Evolutionary conservation across 1,140 invertebrate species (phyloP).

Genomic region (Drosophila nigrodunni): DNA sequence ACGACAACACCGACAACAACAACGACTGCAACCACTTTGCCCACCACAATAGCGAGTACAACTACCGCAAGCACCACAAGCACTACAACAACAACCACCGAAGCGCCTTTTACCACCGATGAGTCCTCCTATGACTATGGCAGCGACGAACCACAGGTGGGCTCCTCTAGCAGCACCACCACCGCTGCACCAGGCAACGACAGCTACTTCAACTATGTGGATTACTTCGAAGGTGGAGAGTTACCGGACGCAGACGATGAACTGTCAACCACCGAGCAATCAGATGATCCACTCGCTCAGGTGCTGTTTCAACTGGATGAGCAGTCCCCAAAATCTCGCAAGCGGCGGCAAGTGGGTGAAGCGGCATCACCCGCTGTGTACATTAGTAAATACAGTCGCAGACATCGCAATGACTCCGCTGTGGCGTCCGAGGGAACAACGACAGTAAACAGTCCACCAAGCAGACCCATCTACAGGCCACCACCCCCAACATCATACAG

Average conservation of each 20-base stretch:
- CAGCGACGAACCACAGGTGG: constrained; percentile 52
- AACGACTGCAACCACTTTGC: constrained; percentile 14
- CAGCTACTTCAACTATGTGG: constrained; percentile 69
- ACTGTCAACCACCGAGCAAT: constrained; percentile 41
- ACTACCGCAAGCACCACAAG: constrained; percentile 21
- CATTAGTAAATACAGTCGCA: constrained; percentile 58
- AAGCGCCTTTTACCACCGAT: constrained; percentile 31
- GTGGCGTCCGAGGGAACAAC: constrained; percentile 9
- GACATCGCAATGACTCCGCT: constrained; percentile 53
- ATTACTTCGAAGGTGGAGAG: constrained; percentile 65
- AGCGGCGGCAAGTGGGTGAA: constrained; percentile 33
- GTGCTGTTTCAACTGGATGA: constrained; percentile 58
- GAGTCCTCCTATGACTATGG: constrained; percentile 51
- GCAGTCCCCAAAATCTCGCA: constrained; percentile 6
- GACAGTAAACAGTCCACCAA: neutral
- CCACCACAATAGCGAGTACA: constrained; percentile 21
- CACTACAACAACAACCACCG: constrained; percentile 35
- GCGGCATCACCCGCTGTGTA: constrained; percentile 22
- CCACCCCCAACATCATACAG: constrained; percentile 1
- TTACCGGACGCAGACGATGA: constrained; percentile 32
- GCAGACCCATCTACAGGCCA: constrained; percentile 17
- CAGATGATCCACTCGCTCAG: constrained; percentile 58
- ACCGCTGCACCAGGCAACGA: constrained; percentile 61
- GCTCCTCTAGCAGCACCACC: constrained; percentile 60
- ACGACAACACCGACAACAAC: constrained; percentile 23